Conservation (phyloP, 2,113 vertebrate species). For the Peromyscus polionotus region DNA sequence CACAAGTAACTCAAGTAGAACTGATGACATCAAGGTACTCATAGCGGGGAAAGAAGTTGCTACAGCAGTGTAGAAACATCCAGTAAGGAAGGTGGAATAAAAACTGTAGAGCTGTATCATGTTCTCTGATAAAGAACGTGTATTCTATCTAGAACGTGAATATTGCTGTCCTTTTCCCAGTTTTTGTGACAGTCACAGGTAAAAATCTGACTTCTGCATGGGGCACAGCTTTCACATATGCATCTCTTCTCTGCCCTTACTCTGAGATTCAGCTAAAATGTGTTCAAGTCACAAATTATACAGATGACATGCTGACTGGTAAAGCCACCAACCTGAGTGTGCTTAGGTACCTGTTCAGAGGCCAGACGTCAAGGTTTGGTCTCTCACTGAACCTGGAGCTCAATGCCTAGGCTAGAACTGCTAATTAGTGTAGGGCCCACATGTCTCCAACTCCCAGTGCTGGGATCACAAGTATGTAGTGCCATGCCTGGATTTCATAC, state of each 20-base stretch:
- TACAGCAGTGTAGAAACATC: background rate
- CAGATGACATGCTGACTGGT: background rate
- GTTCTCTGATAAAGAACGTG: slow-evolving; percentile 46
- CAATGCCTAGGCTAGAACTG: background rate
- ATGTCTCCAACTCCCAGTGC: background rate
- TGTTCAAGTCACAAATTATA: slow-evolving; percentile 21
- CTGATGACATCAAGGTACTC: slow-evolving; percentile 32
- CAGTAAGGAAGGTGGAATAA: slow-evolving; percentile 51
- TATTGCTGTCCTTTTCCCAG: background rate
- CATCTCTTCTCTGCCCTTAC: slow-evolving; percentile 8
- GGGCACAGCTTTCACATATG: background rate
- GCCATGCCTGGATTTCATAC: background rate
- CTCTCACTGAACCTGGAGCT: background rate
- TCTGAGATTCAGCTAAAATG: slow-evolving; percentile 9
- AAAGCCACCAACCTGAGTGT: slow-evolving; percentile 15
- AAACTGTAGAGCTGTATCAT: slow-evolving; percentile 14
- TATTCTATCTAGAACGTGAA: slow-evolving; percentile 3
- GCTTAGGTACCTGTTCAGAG: background rate
- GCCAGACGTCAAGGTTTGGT: background rate
- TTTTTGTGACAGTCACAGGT: background rate
- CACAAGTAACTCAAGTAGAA: slow-evolving; percentile 28
- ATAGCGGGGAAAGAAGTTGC: slow-evolving; percentile 37
- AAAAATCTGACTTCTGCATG: background rate
- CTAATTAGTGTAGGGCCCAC: background rate
- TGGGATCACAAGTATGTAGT: background rate